Base-by-base conservation (phyloP, 2,888 invertebrate species). In the Amorpha juglandis region DNA sequence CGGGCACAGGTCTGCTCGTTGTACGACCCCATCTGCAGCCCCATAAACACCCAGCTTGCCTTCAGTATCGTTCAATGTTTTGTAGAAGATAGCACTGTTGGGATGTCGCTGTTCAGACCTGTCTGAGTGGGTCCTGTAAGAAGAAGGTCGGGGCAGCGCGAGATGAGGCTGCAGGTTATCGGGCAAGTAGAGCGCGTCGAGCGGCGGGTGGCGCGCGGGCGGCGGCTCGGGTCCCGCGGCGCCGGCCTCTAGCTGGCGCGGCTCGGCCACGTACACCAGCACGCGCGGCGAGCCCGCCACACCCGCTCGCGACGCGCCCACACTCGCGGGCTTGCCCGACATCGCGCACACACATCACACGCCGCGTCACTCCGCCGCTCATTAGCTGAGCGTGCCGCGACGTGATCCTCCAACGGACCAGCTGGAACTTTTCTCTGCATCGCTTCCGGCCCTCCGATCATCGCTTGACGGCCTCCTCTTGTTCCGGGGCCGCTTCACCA, bases 301-400 rank as follows among this genome's bases (percentile, higher is more conserved):
- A 84, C 89, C 90, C 89, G 90, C 89, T 89, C 93, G 90, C 88
- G 91, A 85, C 89, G 94, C 90, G 93, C 88, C 94, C 91, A 94
- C 94, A 90, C 95, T 95, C 94, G 96, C 96, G 95, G 96, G 95
- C 95, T 96, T 96, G 94, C 95, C 95, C 93, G 96, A 95, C 95
- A 96, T 96, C 94, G 94, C 95, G 94, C 94, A 94, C 94, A 94
- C 95, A 95, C 96, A 96, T 95, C 95, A 96, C 95, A 95, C 95
- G 91, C 87, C 85, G 84, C 88, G 84, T 81, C 79, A 81, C 87
- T 86, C 84, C 81, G 84, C 88, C 86, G 87, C 88, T 89, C 86
- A 87, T 88, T 89, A 89, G 84, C 90, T 89, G 86, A 84, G 81
- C 80, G 84, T 87, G 79, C 84, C 81, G 78, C 81, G 78, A 82